These are phyloP conservation scores for Temnothorax nylanderi DNA, from an alignment of 1,140 invertebrate species.

Conservation along the genomic window DNA sequence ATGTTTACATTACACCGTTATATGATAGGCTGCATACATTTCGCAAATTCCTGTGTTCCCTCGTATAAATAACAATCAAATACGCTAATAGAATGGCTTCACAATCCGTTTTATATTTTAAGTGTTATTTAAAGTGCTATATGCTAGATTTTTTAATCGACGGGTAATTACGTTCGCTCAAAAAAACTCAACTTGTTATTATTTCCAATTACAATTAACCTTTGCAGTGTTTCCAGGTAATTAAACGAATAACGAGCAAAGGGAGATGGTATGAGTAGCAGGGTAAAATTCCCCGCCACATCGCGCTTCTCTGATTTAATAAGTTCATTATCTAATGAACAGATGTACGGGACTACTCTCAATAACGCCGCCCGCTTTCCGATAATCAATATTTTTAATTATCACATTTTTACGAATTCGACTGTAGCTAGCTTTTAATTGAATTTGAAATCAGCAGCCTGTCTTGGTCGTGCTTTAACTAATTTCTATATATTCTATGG, in stretches of 20 bases:
- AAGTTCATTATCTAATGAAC: constrained; percentile 84
- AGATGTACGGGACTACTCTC: constrained; percentile 76
- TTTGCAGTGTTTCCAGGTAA: constrained; percentile 73
- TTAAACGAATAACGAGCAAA: constrained; percentile 73
- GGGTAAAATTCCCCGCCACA: constrained; percentile 64
- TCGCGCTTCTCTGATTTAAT: constrained; percentile 81
- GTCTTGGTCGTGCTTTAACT: constrained; percentile 28
- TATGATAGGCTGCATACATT: neutral
- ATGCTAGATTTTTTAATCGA: constrained; percentile 19
- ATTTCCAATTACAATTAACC: constrained; percentile 80
- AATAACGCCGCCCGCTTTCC: constrained; percentile 62
- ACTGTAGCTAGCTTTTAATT: constrained; percentile 77
- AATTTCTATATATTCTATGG: constrained; percentile 50
- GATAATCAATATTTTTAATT: constrained; percentile 85
- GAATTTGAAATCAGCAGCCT: constrained; percentile 69
- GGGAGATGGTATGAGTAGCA: constrained; percentile 61
- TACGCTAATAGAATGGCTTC: neutral
- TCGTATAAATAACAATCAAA: constrained; percentile 8
- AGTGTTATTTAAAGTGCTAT: constrained; percentile 20
- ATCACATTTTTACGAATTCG: constrained; percentile 80
- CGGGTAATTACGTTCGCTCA: constrained; percentile 64
- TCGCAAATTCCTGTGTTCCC: constrained; percentile 15
- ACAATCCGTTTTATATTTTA: constrained; percentile 13
- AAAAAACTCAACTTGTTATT: constrained; percentile 73
- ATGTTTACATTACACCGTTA: constrained; percentile 19